phyloP scores from a whole-genome alignment of 2,113 vertebrate genomes.

The Oxyura jamaicensis region DNA sequence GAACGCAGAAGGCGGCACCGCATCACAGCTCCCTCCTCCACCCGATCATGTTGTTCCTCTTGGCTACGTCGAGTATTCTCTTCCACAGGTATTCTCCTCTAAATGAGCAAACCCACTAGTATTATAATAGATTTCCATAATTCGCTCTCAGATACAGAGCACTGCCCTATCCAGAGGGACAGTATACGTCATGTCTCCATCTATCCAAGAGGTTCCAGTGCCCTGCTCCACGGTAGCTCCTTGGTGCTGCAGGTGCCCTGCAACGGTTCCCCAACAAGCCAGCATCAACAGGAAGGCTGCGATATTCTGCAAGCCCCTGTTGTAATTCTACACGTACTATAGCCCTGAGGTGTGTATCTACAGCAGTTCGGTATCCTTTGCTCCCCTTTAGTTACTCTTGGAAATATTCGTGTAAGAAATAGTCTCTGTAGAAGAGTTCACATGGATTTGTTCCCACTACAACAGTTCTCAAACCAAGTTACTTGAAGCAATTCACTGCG shows the following conservation, averaged over 20 bases:
- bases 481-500: not conserved
- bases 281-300: not conserved
- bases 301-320: not conserved
- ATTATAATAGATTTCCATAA: not conserved
- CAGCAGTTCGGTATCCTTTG: not conserved
- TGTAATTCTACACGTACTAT: not conserved
- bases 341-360: not conserved
- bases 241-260: not conserved
- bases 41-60: not conserved
- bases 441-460: not conserved
- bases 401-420: not conserved
- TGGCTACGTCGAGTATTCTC: not conserved
- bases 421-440: slow-evolving; percentile 12
- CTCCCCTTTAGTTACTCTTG: not conserved
- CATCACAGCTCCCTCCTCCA: not conserved
- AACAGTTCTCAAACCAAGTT: not conserved
- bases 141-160: not conserved
- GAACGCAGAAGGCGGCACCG: not conserved
- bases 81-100: not conserved
- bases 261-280: not conserved
- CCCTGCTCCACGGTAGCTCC: not conserved
- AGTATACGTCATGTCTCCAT: fast-evolving
- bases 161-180: not conserved
- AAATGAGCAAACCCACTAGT: not conserved
- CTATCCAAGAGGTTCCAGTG: not conserved